Base-by-base conservation (phyloP, 2,113 vertebrate species). In the Tiliqua scincoides region DNA sequence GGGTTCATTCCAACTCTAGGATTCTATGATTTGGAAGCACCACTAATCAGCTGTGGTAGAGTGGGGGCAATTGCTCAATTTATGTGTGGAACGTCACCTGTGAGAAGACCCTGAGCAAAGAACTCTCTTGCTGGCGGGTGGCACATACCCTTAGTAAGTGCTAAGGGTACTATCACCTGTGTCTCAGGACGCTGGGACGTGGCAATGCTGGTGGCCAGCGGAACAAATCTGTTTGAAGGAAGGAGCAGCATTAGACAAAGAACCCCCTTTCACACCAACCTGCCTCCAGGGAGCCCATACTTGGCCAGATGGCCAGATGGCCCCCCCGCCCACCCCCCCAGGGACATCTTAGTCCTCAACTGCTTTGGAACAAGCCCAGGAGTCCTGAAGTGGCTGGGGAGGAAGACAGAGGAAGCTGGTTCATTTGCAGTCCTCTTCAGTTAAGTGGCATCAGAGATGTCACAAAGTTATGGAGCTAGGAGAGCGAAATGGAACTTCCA, bases 231-330 rank as follows among this genome's bases (percentile, higher is more conserved):
- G 27, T 79, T 27, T 37, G 17, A 12, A 23, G 40, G 59, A 79
- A 18, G 15, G 78, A 40, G 35, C 61, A 3, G 6, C 21, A 43
- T 65, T 17, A 5, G 61, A 79, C 35, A 65, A 43, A 79, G 78
- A 30, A 14, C 12, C 7, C 21, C 15, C 18, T 63, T 79, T 79
- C 61, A 65, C 61, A 15, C 78, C 59, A 79, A 30, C 35, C 78
- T 27, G 78, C 61, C 78, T 79, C 57, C 59, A 63, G 61, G 59
- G 78, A 65, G 35, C 59, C 61, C 17, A 61, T 14, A 43, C 63
- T 65, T 63, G 78, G 78, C 59, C 78, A 63, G 78, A 79, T 35
- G 43, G n/a, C n/a, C n/a, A n/a, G n/a, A n/a, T n/a, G n/a, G n/a
- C n/a, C 63, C 35, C 59, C 63, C 48, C 68, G 35, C 68, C 14